Percentiles rank a stretch among this genome's conserved stretches.
phyloP scores from a whole-genome alignment of 1,140 invertebrate species.

The Rhagoletis pomonella region DNA sequence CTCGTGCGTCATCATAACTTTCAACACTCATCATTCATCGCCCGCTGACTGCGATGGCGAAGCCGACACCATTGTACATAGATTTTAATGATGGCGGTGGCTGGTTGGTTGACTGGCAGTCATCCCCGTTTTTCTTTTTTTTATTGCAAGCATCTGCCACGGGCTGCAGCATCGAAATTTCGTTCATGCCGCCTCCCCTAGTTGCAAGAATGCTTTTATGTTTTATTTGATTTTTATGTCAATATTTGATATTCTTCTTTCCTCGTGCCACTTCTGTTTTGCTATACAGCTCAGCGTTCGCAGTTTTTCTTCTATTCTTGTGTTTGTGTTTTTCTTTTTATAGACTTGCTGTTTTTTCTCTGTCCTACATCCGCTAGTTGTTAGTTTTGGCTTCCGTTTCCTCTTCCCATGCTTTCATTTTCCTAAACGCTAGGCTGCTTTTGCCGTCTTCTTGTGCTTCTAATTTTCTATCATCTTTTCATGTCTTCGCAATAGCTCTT shows the following conservation, averaged over 20 bases:
- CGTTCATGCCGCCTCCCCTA: neutral
- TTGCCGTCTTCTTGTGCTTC: neutral
- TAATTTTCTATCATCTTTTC: neutral
- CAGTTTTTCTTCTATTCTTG: neutral
- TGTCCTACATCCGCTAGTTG: neutral
- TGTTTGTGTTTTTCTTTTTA: neutral
- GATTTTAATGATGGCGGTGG: neutral
- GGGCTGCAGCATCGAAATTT: neutral
- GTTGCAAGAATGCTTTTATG: neutral
- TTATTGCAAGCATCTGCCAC: neutral
- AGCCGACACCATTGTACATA: too few relatives aligned
- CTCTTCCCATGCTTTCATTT: neutral
- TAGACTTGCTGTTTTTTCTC: neutral
- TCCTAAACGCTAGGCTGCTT: too few relatives aligned
- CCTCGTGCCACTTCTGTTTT: neutral
- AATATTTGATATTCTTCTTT: constrained; percentile 23
- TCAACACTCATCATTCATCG: constrained; percentile 32
- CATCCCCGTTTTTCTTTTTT: neutral
- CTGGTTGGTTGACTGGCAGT: neutral
- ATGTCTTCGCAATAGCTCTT: neutral
- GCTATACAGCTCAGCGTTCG: neutral
- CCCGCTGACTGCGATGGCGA: neutral
- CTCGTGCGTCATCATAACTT: constrained; percentile 28
- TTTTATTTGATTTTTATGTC: constrained; percentile 17
- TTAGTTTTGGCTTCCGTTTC: neutral